These are phyloP conservation scores for Tetheella fluctuosa DNA, from an alignment of 2,888 invertebrate genomes.

Conservation along the genomic window DNA sequence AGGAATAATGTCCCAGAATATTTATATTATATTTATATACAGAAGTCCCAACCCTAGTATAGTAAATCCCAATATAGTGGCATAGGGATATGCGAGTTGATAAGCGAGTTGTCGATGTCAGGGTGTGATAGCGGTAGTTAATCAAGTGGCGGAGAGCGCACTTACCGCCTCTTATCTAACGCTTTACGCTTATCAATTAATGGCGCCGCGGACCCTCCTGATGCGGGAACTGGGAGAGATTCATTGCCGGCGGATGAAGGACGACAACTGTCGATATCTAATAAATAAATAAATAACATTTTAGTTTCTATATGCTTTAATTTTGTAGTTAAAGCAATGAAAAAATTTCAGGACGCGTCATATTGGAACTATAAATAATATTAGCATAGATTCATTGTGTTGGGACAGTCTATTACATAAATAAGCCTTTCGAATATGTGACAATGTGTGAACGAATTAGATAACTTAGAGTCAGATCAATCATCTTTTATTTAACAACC, in stretches of 20 bases:
- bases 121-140: background rate
- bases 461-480: too few species aligned
- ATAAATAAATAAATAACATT: background rate
- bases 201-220: constrained; percentile 4
- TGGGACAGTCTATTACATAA: background rate
- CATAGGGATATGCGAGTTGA: background rate
- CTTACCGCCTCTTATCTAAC: constrained; percentile 30
- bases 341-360: too few species aligned
- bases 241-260: background rate
- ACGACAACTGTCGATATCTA: background rate
- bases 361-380: too few species aligned
- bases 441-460: too few species aligned
- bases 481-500: too few species aligned
- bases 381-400: too few species aligned
- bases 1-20: too few species aligned
- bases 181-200: constrained; percentile 38
- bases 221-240: background rate
- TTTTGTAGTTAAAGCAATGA: background rate
- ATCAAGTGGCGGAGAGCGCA: constrained; percentile 20
- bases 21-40: too few species aligned
- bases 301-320: background rate
- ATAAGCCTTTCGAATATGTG: too few species aligned
- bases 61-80: background rate
- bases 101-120: constrained; percentile 7
- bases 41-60: background rate